Conservation (phyloP, 2,113 vertebrate genomes). For the Xiphophorus couchianus region DNA sequence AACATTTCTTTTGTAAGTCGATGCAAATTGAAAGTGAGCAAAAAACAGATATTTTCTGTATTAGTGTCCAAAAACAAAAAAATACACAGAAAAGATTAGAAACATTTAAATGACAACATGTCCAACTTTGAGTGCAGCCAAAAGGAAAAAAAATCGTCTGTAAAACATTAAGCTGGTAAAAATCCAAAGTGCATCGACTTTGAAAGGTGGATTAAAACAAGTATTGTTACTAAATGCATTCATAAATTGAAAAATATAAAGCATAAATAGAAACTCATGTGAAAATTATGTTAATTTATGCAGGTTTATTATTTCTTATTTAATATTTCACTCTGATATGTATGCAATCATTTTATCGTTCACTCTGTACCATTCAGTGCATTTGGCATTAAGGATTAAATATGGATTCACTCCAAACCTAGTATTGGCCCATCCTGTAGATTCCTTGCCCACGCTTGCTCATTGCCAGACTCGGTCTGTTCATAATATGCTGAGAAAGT, state of each 20-base stretch:
- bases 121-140: neutral
- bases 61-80: neutral
- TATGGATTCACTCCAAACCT: neutral
- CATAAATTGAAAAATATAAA: neutral
- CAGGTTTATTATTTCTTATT: neutral
- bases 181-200: neutral
- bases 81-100: neutral
- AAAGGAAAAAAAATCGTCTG: neutral
- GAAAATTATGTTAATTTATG: neutral
- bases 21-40: too few species aligned
- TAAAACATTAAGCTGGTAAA: neutral
- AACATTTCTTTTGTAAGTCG: neutral
- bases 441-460: neutral
- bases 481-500: neutral
- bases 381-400: neutral
- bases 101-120: neutral
- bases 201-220: neutral
- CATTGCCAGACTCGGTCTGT: neutral
- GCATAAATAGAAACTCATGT: neutral
- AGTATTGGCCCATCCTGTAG: neutral
- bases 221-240: too few species aligned
- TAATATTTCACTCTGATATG: neutral
- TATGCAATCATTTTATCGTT: neutral
- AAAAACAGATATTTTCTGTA: neutral
- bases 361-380: neutral